A percentile compares a stretch with the other conserved stretches of the same genome.
phyloP scores from a whole-genome alignment of 2,113 vertebrate species.

The Rafetus swinhoei region DNA sequence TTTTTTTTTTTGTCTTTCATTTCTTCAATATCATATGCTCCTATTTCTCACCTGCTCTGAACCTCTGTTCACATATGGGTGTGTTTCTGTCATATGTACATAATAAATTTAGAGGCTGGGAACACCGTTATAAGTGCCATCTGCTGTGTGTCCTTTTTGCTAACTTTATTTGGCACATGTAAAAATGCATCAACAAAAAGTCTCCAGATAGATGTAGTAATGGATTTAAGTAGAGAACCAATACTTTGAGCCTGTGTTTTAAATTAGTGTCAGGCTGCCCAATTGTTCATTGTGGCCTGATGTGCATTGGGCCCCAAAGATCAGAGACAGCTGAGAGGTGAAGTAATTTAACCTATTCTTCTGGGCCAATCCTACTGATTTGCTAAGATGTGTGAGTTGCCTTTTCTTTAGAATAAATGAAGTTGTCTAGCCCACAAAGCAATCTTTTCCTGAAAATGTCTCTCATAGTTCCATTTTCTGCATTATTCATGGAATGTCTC shows the following conservation, averaged over 20 bases:
- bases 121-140: neutral
- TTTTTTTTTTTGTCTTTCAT: neutral
- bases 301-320: slow-evolving; percentile 29
- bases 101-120: neutral
- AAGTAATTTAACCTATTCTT: neutral
- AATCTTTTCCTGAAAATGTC: slow-evolving; percentile 23
- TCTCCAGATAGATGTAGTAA: neutral
- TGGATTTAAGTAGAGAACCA: slow-evolving; percentile 28
- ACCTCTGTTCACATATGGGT: neutral
- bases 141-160: neutral
- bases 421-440: slow-evolving; percentile 27
- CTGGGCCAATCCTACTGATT: neutral
- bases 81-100: neutral
- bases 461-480: slow-evolving; percentile 26
- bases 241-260: slow-evolving; percentile 38
- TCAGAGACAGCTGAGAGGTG: neutral
- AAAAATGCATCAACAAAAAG: neutral
- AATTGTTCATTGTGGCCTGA: slow-evolving; percentile 29
- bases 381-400: neutral
- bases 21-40: neutral
- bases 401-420: slow-evolving; percentile 52
- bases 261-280: slow-evolving; percentile 28
- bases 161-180: neutral
- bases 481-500: slow-evolving; percentile 53
- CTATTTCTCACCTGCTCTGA: neutral